Percentiles rank a stretch among this genome's conserved stretches.
Evolutionary conservation across 2,797 vertebrate genomes (phyloP).

Genomic region (Geotria australis): DNA sequence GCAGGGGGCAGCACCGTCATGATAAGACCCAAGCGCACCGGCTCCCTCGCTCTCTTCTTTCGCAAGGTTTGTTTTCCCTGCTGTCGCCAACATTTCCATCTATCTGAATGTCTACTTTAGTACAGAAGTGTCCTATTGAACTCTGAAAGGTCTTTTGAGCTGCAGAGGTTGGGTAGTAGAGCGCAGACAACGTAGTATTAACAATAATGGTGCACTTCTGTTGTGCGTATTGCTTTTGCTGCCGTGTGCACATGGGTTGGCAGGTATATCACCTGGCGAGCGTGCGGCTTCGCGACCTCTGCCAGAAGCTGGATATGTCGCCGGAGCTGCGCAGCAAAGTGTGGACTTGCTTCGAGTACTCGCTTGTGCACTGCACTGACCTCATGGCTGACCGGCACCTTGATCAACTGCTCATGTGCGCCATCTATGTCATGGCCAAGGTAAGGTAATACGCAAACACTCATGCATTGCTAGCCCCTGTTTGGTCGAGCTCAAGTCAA

Average conservation of each 20-base stretch:
- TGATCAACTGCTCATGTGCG: slow-evolving; percentile 78
- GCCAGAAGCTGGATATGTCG: slow-evolving; percentile 49
- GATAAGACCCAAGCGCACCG: slow-evolving; percentile 34
- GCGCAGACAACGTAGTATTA: too few relatives aligned
- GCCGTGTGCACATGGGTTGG: not conserved
- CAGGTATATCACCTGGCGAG: slow-evolving; percentile 87
- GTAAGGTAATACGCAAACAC: slow-evolving; percentile 8
- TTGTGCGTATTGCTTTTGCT: too few relatives aligned
- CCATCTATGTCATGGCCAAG: slow-evolving; percentile 70
- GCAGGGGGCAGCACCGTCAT: not conserved
- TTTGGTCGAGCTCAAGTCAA: too few relatives aligned
- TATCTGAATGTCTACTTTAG: not conserved
- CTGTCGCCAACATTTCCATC: not conserved
- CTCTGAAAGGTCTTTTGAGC: too few relatives aligned
- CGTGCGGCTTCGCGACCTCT: slow-evolving; percentile 60
- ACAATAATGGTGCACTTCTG: too few relatives aligned
- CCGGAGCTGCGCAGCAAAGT: slow-evolving; percentile 58
- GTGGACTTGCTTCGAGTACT: slow-evolving; percentile 81
- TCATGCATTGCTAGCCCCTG: too few relatives aligned
- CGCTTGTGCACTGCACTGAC: slow-evolving; percentile 39
- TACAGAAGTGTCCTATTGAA: not conserved
- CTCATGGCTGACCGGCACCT: slow-evolving; percentile 67
- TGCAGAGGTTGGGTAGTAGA: too few relatives aligned
- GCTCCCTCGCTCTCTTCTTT: slow-evolving; percentile 71
- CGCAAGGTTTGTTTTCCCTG: slow-evolving; percentile 32